Evolutionary conservation across 2,113 vertebrate genomes (phyloP).

Genomic region (Seriola aureovittata): DNA sequence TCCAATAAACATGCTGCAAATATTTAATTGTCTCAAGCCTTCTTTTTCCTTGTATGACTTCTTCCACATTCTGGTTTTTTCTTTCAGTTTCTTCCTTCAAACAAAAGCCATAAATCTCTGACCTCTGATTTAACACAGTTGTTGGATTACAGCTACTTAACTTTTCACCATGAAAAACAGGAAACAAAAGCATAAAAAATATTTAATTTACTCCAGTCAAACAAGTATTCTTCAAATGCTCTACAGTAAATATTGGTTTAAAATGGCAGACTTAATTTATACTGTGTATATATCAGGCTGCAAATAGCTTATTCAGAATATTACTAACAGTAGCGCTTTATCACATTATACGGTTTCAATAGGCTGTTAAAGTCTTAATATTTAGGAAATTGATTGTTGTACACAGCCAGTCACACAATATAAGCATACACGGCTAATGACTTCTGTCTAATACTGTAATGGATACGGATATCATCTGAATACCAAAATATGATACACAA

Average conservation of each 20-base stretch:
- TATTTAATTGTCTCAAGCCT: background rate
- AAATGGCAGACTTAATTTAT: conserved; percentile 48
- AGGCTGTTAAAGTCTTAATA: conserved; percentile 60
- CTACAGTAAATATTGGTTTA: conserved; percentile 49
- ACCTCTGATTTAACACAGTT: conserved; percentile 21
- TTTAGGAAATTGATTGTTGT: conserved; percentile 44
- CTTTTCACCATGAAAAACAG: conserved; percentile 55
- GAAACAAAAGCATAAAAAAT: conserved; percentile 68
- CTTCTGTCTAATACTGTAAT: conserved; percentile 49
- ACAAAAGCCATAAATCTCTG: conserved; percentile 35
- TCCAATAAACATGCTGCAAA: background rate
- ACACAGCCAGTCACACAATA: conserved; percentile 47
- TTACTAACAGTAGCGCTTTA: conserved; percentile 58
- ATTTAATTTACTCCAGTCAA: conserved; percentile 69
- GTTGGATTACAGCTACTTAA: background rate
- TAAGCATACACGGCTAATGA: conserved; percentile 50
- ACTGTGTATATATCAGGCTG: conserved; percentile 32
- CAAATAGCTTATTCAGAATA: conserved; percentile 51
- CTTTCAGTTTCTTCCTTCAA: background rate
- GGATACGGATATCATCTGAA: conserved; percentile 50
- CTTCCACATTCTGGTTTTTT: background rate
- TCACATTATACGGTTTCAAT: conserved; percentile 42
- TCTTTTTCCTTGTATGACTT: background rate
- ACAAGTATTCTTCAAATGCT: conserved; percentile 45
- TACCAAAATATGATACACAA: conserved; percentile 63